phyloP scores from a whole-genome alignment of 92 coral and sea anemone species.

The Umimayanthus kanabou region DNA sequence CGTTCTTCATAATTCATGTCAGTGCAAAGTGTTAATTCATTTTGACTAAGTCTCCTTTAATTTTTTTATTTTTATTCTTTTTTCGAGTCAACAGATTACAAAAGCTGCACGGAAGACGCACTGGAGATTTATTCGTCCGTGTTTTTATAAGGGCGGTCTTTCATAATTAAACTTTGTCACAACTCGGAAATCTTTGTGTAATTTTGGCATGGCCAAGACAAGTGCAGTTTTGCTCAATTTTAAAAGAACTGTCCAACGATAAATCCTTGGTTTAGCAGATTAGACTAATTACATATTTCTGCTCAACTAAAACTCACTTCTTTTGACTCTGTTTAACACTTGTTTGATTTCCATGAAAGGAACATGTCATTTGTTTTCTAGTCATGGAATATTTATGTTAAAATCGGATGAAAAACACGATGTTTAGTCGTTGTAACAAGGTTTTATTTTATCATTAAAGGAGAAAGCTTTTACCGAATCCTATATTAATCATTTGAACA shows the following conservation, averaged over 20 bases:
- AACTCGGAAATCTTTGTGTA: constrained; percentile 12
- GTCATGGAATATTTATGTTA: constrained; percentile 8
- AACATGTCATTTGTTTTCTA: constrained; percentile 35
- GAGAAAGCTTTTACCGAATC: constrained; percentile 6
- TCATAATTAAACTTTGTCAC: constrained; percentile 37
- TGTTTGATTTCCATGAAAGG: constrained; percentile 23
- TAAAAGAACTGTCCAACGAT: constrained; percentile 5
- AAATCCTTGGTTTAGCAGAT: constrained; percentile 11
- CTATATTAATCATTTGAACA: constrained; percentile 34
- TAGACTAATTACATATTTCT: constrained; percentile 39
- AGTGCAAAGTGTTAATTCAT: constrained; percentile 31
- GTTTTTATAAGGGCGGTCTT: constrained; percentile 44
- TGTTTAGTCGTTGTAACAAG: neutral
- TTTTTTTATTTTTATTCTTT: constrained; percentile 15
- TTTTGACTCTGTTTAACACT: constrained; percentile 35
- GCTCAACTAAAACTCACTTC: constrained; percentile 32
- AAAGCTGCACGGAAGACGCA: constrained; percentile 42
- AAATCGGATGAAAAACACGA: constrained; percentile 26
- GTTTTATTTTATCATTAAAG: constrained; percentile 15
- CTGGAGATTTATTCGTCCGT: constrained; percentile 10
- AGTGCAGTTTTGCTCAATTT: constrained; percentile 3
- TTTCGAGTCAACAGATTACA: constrained; percentile 18
- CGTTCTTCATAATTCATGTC: neutral
- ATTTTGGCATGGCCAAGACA: constrained; percentile 4
- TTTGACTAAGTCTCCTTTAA: constrained; percentile 14